phyloP scores from a whole-genome alignment of 2,113 vertebrate genomes.

The Steatornis caripensis region DNA sequence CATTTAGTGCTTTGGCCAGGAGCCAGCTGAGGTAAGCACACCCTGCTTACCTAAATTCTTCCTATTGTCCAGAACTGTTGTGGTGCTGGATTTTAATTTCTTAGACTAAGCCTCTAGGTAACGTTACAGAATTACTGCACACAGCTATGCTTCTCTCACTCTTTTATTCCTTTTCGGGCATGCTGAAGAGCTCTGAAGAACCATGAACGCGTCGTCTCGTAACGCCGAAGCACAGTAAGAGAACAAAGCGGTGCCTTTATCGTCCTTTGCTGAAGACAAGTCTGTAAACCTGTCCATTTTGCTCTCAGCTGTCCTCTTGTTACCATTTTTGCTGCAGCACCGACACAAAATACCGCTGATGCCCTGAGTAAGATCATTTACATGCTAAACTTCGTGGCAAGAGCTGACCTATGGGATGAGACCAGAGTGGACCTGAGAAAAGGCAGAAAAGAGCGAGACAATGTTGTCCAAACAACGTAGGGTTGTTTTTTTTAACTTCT shows the following conservation, averaged over 20 bases:
- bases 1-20: not conserved
- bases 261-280: not conserved
- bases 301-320: not conserved
- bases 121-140: not conserved
- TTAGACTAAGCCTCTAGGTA: not conserved
- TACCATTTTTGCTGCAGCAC: not conserved
- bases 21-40: not conserved
- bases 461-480: not conserved
- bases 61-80: not conserved
- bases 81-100: not conserved
- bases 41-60: not conserved
- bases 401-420: not conserved
- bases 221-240: not conserved
- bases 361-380: not conserved
- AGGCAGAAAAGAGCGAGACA: not conserved
- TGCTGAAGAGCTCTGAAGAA: not conserved
- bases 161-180: not conserved
- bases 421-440: not conserved
- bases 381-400: not conserved
- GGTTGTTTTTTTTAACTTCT: not conserved
- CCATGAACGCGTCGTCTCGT: not conserved
- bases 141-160: not conserved
- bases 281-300: not conserved
- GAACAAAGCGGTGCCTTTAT: not conserved
- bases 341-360: not conserved